These are phyloP conservation scores for Alauda arvensis DNA, from an alignment of 2,797 vertebrate genomes.

Conservation along the genomic window DNA sequence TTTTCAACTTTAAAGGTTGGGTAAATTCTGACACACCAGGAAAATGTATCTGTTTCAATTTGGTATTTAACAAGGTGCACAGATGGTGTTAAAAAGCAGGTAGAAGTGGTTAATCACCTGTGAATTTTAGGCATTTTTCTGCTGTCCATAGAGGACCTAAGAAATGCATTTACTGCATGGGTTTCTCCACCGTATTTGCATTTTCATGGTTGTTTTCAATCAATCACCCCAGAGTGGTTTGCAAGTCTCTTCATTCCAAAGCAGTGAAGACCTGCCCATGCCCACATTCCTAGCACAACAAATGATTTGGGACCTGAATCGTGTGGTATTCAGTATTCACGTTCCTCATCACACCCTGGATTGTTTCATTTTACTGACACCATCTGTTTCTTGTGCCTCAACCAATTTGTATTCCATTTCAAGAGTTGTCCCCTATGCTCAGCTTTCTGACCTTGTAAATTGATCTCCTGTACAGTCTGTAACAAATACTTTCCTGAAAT, in stretches of 20 bases:
- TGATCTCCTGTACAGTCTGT: conserved; percentile 26
- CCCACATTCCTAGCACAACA: conserved; percentile 8
- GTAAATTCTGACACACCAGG: conserved; percentile 35
- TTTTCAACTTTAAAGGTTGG: neutral
- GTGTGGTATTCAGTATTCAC: neutral
- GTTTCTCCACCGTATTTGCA: conserved; percentile 34
- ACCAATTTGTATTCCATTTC: conserved; percentile 47
- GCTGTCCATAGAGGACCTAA: conserved; percentile 19
- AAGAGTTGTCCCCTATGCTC: conserved; percentile 10
- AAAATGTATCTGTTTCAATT: conserved; percentile 58
- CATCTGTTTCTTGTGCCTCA: conserved; percentile 49
- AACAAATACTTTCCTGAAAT: conserved; percentile 52
- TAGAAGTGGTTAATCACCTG: conserved; percentile 66
- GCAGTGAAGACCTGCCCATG: neutral
- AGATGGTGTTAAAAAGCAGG: conserved; percentile 66
- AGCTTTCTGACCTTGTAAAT: conserved; percentile 57
- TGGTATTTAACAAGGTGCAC: conserved; percentile 61
- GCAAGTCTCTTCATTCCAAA: conserved; percentile 6
- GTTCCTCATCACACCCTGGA: conserved; percentile 21
- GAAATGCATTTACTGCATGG: conserved; percentile 14
- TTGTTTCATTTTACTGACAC: conserved; percentile 50
- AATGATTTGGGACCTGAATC: conserved; percentile 34
- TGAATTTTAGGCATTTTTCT: conserved; percentile 61
- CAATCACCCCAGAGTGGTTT: conserved; percentile 14
- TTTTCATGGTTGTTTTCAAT: conserved; percentile 44